These are phyloP conservation scores for Lagria hirta DNA, from an alignment of 2,888 invertebrate species.

Conservation along the genomic window DNA sequence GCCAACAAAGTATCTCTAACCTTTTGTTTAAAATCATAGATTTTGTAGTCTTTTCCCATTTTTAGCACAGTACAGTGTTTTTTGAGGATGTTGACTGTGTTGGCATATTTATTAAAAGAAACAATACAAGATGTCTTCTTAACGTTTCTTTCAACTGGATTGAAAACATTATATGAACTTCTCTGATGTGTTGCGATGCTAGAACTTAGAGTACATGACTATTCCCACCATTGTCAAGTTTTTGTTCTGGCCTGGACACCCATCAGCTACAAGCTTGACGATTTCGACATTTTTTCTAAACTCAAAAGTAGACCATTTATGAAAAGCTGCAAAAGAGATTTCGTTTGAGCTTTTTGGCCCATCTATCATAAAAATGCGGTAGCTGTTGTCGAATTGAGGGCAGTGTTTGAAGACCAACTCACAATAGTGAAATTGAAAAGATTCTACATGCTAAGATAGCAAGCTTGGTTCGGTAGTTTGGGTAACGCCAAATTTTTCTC, in stretches of 20 bases:
- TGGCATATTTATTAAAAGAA: not conserved
- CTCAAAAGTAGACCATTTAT: not conserved
- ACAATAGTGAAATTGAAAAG: no score
- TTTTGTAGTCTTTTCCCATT: not conserved
- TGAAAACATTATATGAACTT: not conserved
- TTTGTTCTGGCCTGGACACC: not conserved
- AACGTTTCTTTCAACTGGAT: not conserved
- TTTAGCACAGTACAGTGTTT: not conserved
- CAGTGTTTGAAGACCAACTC: no score
- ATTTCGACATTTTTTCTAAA: not conserved
- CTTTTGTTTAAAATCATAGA: not conserved
- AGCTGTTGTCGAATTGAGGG: no score
- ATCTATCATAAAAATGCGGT: no score
- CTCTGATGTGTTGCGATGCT: not conserved
- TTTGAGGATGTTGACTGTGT: not conserved
- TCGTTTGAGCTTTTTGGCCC: no score
- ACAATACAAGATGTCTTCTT: not conserved
- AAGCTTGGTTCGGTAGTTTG: no score
- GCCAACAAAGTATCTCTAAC: not conserved
- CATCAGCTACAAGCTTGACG: not conserved
- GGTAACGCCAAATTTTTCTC: not conserved
- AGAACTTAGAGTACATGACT: not conserved
- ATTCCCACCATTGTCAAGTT: not conserved
- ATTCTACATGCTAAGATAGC: no score
- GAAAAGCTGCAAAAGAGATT: not conserved